Evolutionary conservation across 2,888 invertebrate genomes (phyloP), one percentile per base, ranked within the genome.

Genomic region (Chrysolina oricalcia): DNA sequence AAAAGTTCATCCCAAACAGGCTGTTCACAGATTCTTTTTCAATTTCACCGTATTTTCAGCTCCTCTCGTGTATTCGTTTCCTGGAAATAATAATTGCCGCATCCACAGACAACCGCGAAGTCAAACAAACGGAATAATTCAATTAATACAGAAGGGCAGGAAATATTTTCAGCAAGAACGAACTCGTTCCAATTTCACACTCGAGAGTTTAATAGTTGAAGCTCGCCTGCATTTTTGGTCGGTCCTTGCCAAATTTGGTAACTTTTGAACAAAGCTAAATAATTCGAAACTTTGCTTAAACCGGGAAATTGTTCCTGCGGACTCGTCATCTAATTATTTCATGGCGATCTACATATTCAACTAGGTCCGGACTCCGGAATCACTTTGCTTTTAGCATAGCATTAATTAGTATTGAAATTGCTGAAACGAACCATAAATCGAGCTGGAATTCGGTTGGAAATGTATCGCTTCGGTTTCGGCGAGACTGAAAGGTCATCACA

Each of bases 351-450:
- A 53, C 53, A 53, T 53, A 53, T 53, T 53, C 53, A 53, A 53
- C 53, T 53, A 53, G 53, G 21, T 53, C 53, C 53, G 53, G 53
- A 53, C 53, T 15, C 53, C 53, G 21, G 53, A 53, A 53, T 53
- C 53, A 53, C 53, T 53, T 53, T 53, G 53, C 53, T 53, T 13
- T 53, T 2, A 53, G 53, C 53, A 53, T 53, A 21, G 13, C 53
- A 53, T 53, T 53, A 53, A 53, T 53, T 53, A 53, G 53, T 53
- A 53, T 53, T 53, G 53, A 53, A 53, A 53, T 53, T 53, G 53
- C 11, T 23, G 53, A 53, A 53, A 53, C 53, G 53, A 53, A 11
- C 53, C 53, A 53, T 53, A 53, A 53, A 21, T 0, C 13, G 53
- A 2, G 19, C 13, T 13, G 53, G 21, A 19, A 19, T 53, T 19